Evolutionary conservation across 1,140 invertebrate species (phyloP).

Genomic region (Gonatopus flavifemur): DNA sequence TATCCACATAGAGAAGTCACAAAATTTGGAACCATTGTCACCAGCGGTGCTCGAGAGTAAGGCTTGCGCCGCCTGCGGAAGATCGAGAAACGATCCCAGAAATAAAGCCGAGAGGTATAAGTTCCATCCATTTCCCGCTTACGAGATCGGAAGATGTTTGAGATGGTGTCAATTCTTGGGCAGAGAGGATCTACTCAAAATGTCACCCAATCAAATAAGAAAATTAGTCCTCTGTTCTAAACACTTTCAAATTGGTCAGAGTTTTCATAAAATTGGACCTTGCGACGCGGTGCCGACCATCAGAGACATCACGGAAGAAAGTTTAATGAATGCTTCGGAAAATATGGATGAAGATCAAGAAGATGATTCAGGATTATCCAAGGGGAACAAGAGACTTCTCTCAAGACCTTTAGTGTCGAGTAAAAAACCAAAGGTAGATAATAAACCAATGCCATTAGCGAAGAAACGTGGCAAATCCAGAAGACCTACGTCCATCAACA

Average conservation of each 20-base stretch:
- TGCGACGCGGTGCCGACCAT: conserved; percentile 55
- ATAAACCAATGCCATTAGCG: conserved; percentile 51
- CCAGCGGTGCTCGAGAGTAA: conserved; percentile 45
- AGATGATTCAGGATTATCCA: conserved; percentile 15
- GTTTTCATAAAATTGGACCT: conserved; percentile 47
- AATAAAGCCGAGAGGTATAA: conserved; percentile 51
- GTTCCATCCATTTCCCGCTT: conserved; percentile 56
- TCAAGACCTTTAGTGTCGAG: conserved; percentile 46
- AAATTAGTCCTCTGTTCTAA: conserved; percentile 53
- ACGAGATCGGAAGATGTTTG: conserved; percentile 54
- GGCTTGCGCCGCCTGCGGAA: conserved; percentile 52
- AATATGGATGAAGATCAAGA: conserved; percentile 13
- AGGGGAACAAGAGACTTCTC: conserved; percentile 21
- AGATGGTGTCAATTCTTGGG: conserved; percentile 55
- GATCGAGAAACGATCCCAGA: conserved; percentile 45
- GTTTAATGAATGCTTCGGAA: conserved; percentile 2
- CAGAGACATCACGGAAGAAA: conserved; percentile 14
- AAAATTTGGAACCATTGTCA: conserved; percentile 40
- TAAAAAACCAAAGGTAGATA: conserved; percentile 52
- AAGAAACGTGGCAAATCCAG: conserved; percentile 53
- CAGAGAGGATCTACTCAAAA: conserved; percentile 53
- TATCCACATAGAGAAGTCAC: conserved; percentile 21
- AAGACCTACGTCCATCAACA: conserved; percentile 49
- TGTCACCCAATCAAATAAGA: conserved; percentile 57
- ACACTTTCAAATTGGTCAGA: conserved; percentile 51